Conservation (phyloP, 2,797 vertebrate genomes). For the Numenius phaeopus region DNA sequence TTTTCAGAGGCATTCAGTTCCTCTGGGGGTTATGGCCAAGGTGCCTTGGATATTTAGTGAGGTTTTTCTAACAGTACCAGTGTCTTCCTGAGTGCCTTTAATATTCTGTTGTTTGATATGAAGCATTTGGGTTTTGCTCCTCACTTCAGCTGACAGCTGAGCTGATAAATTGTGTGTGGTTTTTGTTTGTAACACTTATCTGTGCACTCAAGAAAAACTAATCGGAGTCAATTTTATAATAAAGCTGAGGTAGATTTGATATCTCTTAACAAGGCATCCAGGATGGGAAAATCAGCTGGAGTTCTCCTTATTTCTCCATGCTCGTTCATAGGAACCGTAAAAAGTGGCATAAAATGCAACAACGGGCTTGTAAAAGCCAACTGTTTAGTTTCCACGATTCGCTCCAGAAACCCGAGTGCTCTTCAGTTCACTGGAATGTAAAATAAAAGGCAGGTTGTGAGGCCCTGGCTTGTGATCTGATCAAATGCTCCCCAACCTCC, state of each 20-base stretch:
- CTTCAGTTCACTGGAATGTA: background rate
- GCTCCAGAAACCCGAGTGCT: accelerated
- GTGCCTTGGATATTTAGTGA: background rate
- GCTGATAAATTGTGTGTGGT: background rate
- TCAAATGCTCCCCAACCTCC: background rate
- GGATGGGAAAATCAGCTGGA: background rate
- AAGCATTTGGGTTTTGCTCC: background rate
- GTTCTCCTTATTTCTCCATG: background rate
- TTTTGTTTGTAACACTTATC: background rate
- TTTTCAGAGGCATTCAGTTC: background rate
- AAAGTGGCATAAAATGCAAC: background rate
- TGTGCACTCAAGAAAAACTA: background rate
- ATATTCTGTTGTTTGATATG: accelerated
- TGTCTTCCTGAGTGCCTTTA: background rate
- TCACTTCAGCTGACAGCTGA: background rate
- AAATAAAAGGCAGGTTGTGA: background rate
- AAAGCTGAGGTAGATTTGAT: background rate
- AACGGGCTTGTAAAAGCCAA: background rate
- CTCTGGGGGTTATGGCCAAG: background rate
- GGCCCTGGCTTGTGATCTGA: background rate
- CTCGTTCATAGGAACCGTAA: background rate
- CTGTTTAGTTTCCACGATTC: background rate
- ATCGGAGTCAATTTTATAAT: background rate
- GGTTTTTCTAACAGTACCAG: background rate
- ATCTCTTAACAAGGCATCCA: background rate